Conservation (phyloP, 1,140 invertebrate genomes). For the Doryteuthis pealeii region DNA sequence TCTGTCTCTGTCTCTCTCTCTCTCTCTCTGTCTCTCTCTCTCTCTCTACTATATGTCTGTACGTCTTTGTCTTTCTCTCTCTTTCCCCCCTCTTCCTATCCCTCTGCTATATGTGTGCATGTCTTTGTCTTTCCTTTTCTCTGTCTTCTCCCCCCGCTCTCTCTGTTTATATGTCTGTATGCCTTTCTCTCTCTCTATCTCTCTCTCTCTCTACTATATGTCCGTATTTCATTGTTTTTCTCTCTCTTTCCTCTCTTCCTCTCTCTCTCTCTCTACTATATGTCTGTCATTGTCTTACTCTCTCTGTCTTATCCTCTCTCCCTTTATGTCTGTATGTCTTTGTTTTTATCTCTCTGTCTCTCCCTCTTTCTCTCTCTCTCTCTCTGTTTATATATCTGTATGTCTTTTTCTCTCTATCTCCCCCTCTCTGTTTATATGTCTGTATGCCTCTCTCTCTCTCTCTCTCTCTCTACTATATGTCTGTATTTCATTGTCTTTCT, state of each 20-base stretch:
- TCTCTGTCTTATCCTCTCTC: background rate
- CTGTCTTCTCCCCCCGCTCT: background rate
- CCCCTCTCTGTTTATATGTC: background rate
- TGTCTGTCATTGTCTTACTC: background rate
- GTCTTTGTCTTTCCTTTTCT: background rate
- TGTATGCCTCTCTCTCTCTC: background rate
- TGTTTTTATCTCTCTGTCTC: background rate
- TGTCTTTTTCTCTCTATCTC: background rate
- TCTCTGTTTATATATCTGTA: background rate
- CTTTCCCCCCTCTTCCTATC: background rate
- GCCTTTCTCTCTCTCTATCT: background rate
- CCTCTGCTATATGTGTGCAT: background rate
- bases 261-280: too few species aligned
- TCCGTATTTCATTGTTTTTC: background rate
- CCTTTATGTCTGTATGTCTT: background rate
- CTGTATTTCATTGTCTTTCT: background rate
- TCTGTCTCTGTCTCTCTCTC: background rate
- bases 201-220: background rate
- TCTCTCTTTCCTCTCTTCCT: background rate
- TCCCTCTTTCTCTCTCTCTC: background rate
- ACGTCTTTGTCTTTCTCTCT: background rate
- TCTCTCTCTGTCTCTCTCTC: background rate
- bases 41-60: too few species aligned
- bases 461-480: background rate
- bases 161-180: background rate